Conservation (phyloP, 2,797 vertebrate species). For the Trachops cirrhosus region DNA sequence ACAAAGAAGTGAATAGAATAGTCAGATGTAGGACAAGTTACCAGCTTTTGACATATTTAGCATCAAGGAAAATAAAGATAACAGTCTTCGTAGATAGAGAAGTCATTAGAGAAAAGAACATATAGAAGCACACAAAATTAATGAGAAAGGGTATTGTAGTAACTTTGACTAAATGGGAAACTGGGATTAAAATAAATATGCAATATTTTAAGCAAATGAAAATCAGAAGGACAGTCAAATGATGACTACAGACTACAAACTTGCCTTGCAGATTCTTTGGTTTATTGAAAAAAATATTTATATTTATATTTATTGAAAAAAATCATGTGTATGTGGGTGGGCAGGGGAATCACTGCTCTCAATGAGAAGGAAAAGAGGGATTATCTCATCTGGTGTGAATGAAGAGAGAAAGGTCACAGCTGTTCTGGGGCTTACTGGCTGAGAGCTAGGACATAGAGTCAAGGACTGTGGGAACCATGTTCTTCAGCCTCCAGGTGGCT, state of each 20-base stretch:
- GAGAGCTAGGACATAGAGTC: neutral
- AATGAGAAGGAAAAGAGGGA: constrained; percentile 8
- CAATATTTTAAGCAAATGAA: constrained; percentile 25
- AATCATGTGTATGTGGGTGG: neutral
- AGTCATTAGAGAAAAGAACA: neutral
- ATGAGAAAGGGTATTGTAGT: neutral
- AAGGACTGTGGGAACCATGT: neutral
- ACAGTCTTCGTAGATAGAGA: neutral
- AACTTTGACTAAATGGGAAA: neutral
- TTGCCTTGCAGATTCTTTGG: neutral
- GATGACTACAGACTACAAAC: neutral
- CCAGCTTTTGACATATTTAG: neutral
- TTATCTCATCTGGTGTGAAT: neutral
- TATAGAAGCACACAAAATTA: neutral
- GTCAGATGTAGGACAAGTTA: neutral
- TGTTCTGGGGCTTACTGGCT: neutral
- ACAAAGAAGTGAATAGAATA: neutral
- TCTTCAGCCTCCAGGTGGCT: neutral
- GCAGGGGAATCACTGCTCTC: neutral
- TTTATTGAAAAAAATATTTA: neutral
- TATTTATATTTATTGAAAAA: constrained; percentile 3
- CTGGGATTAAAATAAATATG: constrained; percentile 17
- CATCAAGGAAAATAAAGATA: neutral
- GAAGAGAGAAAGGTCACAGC: neutral
- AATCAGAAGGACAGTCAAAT: neutral